phyloP scores from a whole-genome alignment of 2,888 invertebrate species.

The Pomacea canaliculata region DNA sequence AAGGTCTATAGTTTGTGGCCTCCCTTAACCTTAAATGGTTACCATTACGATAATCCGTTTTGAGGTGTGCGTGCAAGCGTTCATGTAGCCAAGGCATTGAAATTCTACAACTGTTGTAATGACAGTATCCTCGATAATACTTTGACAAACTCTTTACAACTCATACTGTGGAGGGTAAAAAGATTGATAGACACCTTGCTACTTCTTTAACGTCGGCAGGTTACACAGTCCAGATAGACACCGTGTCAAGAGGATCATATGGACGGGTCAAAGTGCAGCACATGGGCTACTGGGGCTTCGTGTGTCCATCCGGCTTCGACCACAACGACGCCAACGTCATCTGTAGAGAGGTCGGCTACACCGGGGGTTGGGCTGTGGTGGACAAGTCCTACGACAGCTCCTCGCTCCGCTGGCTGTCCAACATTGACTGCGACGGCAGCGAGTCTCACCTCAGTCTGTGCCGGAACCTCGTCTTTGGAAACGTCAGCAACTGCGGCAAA shows the following conservation, averaged over 20 bases:
- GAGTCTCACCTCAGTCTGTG: slow-evolving; percentile 41
- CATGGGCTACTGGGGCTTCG: slow-evolving; percentile 46
- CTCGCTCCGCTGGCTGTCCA: slow-evolving; percentile 72
- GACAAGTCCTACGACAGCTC: slow-evolving; percentile 23
- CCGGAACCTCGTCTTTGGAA: slow-evolving; percentile 18
- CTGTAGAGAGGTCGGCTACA: slow-evolving; percentile 48
- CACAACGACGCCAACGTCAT: slow-evolving; percentile 53
- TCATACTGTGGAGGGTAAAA: too few species aligned
- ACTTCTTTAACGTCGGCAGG: slow-evolving; percentile 33
- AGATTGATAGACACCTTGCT: too few species aligned
- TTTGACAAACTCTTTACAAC: too few species aligned
- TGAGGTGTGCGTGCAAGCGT: too few species aligned
- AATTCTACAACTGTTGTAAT: too few species aligned
- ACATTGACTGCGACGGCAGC: slow-evolving; percentile 56
- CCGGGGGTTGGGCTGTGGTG: slow-evolving; percentile 47
- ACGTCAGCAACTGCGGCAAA: slow-evolving; percentile 22
- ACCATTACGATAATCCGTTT: too few species aligned
- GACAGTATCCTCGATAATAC: too few species aligned
- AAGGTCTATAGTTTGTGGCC: too few species aligned
- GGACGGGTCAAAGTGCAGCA: slow-evolving; percentile 46
- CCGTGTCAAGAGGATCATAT: slow-evolving; percentile 37
- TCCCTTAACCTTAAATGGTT: too few species aligned
- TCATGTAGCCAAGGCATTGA: too few species aligned
- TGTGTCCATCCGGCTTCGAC: slow-evolving; percentile 53
- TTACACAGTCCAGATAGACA: slow-evolving; percentile 35